Conservation (phyloP, 2,113 vertebrate genomes). For the Deroptyus accipitrinus region DNA sequence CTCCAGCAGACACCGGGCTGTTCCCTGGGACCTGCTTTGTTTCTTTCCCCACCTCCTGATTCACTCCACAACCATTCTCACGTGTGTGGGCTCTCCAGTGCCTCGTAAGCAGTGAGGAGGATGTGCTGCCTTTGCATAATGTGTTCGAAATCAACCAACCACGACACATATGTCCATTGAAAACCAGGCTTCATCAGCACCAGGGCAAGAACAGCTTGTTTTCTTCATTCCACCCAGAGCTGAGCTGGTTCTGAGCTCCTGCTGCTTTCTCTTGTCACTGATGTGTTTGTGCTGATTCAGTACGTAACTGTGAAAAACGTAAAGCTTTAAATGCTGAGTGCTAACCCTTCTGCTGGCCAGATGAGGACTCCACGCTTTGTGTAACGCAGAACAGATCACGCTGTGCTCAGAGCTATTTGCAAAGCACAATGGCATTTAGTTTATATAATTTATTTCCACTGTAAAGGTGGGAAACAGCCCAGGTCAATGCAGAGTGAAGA, state of each 20-base stretch:
- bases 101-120: not conserved
- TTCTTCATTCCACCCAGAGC: not conserved
- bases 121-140: conserved; percentile 1
- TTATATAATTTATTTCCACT: not conserved
- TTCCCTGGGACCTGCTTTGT: not conserved
- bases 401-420: not conserved
- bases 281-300: conserved; percentile 34
- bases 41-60: not conserved
- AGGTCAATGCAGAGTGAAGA: not conserved
- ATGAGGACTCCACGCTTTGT: not conserved
- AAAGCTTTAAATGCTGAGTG: not conserved
- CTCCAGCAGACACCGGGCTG: not conserved
- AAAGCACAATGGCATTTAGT: not conserved
- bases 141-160: conserved; percentile 11
- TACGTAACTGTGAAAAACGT: not conserved
- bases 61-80: not conserved
- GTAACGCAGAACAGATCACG: not conserved
- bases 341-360: not conserved
- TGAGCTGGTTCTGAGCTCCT: not conserved
- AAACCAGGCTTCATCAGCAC: not conserved
- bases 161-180: not conserved
- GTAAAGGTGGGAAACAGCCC: not conserved
- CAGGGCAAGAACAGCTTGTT: conserved; percentile 8
- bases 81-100: not conserved
- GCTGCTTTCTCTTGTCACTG: not conserved